Percentiles rank a stretch among this genome's conserved stretches.
phyloP scores from a whole-genome alignment of 2,113 vertebrate genomes.

The Sylvia atricapilla region DNA sequence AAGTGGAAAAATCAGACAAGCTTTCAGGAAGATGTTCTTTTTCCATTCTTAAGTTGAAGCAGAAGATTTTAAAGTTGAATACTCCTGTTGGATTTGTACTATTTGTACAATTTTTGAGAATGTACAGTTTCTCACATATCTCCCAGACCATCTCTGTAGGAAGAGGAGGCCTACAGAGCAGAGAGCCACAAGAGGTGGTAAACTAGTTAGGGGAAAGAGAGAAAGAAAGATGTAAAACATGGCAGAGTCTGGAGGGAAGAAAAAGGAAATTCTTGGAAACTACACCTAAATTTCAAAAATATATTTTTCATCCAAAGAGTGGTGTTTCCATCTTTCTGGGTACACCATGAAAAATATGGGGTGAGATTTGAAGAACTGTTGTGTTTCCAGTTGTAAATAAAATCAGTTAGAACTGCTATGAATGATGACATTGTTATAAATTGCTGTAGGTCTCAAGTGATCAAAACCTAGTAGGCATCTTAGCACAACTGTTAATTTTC shows the following conservation, averaged over 20 bases:
- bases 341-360: background rate
- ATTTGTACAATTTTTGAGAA: background rate
- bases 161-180: background rate
- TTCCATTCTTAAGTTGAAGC: background rate
- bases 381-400: background rate
- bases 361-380: background rate
- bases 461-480: background rate
- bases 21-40: background rate
- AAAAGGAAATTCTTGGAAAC: background rate
- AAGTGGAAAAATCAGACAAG: background rate
- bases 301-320: background rate
- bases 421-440: background rate
- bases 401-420: background rate
- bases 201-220: background rate
- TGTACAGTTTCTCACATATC: background rate
- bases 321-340: background rate
- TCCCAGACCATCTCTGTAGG: background rate
- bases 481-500: background rate
- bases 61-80: background rate
- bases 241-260: background rate
- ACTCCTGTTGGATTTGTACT: background rate
- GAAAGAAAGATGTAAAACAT: background rate
- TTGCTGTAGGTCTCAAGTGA: background rate
- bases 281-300: background rate
- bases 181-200: background rate